Base-by-base conservation (phyloP, 2,797 vertebrate species). In the Galago senegalensis region DNA sequence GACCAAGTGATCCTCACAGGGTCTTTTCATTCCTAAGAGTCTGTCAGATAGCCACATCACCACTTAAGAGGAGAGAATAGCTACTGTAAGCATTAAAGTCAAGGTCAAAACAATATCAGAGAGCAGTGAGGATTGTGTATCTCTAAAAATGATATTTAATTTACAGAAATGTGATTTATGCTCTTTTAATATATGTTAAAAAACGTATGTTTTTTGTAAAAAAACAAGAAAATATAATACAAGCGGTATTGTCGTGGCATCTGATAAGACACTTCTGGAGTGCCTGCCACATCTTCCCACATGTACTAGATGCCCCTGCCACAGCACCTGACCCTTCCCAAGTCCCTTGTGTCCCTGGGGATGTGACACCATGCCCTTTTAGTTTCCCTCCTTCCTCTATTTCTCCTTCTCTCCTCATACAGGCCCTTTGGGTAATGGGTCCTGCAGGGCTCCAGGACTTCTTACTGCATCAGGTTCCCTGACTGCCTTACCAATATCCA, bases 181-280 rank as follows among this genome's bases (percentile, higher is more conserved):
- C 13, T 73, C 40, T 77, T 85, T 84, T 60, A 46, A 93, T 80
- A 87, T 49, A 61, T 34, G 34, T 34, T 34, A 34, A 34, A 34
- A 34, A 34, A 34, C 34, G 34, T 34, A 88, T 56, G 8, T 75
- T 14, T 53, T 53, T 53, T 16, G 17, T 53, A 53, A 56, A 17
- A 20, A 61, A 61, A 11, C 23, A 25, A 70, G 17, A 34, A 40
- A 76, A 63, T 16, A 27, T 56, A 60, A 53, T 4, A 37, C 14
- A 20, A 72, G 25, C 1, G 2, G 27, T 3, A 3, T 0, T 16
- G 63, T 11, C 34, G 8, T 0, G 4, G 65, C 6, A 11, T 11
- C 40, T 34, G 46, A n/a, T 29, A 43, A 43, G 77, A 46, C 31
- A 72, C 7, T 43, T 49, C 40, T 21, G 10, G 18, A 61, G 20